A percentile compares a stretch with the other conserved stretches of the same genome.
Conservation (phyloP, 2,888 invertebrate genomes). For the Resseliella maxima region DNA sequence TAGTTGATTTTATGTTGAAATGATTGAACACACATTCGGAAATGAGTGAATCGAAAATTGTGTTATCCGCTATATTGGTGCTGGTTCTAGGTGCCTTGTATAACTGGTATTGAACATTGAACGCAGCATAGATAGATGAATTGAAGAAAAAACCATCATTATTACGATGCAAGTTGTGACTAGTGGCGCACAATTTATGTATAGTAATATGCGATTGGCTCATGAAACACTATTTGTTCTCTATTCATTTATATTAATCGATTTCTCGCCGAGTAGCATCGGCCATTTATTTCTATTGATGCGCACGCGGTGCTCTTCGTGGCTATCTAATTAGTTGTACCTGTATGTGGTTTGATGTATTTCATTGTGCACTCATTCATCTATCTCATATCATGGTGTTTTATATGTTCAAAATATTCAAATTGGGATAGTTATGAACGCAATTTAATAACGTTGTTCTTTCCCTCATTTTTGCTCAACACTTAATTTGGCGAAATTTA, state of each 20-base stretch:
- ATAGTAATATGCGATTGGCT: constrained; percentile 18
- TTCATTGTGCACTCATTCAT: constrained; percentile 45
- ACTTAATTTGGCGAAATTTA: constrained; percentile 35
- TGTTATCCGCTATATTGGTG: constrained; percentile 54
- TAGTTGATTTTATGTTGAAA: background rate
- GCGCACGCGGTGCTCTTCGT: background rate
- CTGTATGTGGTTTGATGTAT: constrained; percentile 38
- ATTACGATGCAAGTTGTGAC: background rate
- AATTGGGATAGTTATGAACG: too few species aligned
- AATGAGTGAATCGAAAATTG: constrained; percentile 49
- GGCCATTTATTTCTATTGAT: background rate
- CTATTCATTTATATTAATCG: constrained; percentile 18
- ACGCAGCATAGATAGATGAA: background rate
- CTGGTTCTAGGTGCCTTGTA: constrained; percentile 34
- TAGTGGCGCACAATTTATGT: constrained; percentile 5
- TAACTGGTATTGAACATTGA: constrained; percentile 41
- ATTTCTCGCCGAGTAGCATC: constrained; percentile 10
- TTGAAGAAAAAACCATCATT: background rate
- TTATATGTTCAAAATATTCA: too few species aligned
- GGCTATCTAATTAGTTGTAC: constrained; percentile 41
- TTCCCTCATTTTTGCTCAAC: constrained; percentile 37
- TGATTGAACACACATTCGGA: constrained; percentile 47
- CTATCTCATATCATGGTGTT: constrained; percentile 3
- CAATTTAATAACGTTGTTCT: background rate
- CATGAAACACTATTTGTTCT: constrained; percentile 43